phyloP scores from a whole-genome alignment of 2,113 vertebrate genomes.

The Protomyctophum bolini region DNA sequence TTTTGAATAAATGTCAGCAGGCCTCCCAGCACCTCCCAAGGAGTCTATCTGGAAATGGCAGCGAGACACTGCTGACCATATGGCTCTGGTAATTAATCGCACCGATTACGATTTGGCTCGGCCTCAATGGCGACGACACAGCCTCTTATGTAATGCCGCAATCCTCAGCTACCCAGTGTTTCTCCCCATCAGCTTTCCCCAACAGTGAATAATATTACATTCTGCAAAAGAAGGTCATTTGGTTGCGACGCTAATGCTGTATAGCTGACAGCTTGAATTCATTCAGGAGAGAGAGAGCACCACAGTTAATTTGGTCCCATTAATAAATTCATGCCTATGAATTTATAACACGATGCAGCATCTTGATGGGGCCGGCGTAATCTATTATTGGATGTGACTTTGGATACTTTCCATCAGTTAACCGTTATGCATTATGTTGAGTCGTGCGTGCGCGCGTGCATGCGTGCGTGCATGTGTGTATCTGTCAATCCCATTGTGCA shows the following conservation, averaged over 20 bases:
- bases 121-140: conserved; percentile 60
- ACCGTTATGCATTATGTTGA: no score
- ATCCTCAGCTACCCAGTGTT: conserved; percentile 48
- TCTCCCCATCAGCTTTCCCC: conserved; percentile 28
- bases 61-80: conserved; percentile 77
- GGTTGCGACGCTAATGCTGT: conserved; percentile 34
- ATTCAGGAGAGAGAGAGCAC: background rate
- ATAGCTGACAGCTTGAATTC: conserved; percentile 26
- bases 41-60: conserved; percentile 75
- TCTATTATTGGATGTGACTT: no score
- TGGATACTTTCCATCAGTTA: no score
- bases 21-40: conserved; percentile 73
- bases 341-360: background rate
- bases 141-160: conserved; percentile 68
- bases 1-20: conserved; percentile 76
- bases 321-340: conserved; percentile 26
- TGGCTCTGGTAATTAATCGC: conserved; percentile 81
- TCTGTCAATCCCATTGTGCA: no score
- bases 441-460: no score
- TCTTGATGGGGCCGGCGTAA: no score
- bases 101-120: conserved; percentile 75
- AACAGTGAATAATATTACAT: conserved; percentile 26
- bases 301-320: conserved; percentile 16
- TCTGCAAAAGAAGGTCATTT: conserved; percentile 36
- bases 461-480: no score